These are phyloP conservation scores for Macrosiphum euphorbiae DNA, from an alignment of 2,888 invertebrate genomes.

Conservation along the genomic window DNA sequence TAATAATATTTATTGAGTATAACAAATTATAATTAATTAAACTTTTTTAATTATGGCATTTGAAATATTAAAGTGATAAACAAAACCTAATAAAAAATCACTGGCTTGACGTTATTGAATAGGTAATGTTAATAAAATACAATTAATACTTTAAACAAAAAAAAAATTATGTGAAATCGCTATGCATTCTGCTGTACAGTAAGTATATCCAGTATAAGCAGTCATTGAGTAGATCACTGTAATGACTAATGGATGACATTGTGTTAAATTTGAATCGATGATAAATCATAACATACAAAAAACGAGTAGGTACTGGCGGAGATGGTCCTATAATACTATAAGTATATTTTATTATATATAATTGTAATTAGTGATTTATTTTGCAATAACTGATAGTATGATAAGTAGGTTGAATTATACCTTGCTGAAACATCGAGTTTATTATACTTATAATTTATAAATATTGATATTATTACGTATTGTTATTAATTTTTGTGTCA, in stretches of 20 bases:
- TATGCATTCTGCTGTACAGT: background rate
- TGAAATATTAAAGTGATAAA: background rate
- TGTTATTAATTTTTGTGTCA: background rate
- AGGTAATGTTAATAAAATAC: background rate
- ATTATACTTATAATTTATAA: background rate
- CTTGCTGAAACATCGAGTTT: background rate
- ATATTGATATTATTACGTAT: background rate
- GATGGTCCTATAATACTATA: background rate
- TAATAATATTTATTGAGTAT: background rate
- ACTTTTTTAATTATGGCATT: background rate
- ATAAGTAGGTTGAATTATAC: too few relatives aligned
- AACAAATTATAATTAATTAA: background rate
- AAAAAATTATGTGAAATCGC: background rate
- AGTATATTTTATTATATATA: background rate
- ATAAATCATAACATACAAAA: background rate
- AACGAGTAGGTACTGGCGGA: background rate
- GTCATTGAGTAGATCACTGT: background rate
- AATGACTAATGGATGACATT: background rate
- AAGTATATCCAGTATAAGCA: background rate
- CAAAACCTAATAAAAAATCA: background rate
- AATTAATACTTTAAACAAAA: background rate
- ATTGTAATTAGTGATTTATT: too few relatives aligned
- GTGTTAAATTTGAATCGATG: background rate
- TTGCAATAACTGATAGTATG: too few relatives aligned
- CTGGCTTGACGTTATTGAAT: background rate